phyloP scores from a whole-genome alignment of 2,797 vertebrate species.

The Malurus splendens region DNA sequence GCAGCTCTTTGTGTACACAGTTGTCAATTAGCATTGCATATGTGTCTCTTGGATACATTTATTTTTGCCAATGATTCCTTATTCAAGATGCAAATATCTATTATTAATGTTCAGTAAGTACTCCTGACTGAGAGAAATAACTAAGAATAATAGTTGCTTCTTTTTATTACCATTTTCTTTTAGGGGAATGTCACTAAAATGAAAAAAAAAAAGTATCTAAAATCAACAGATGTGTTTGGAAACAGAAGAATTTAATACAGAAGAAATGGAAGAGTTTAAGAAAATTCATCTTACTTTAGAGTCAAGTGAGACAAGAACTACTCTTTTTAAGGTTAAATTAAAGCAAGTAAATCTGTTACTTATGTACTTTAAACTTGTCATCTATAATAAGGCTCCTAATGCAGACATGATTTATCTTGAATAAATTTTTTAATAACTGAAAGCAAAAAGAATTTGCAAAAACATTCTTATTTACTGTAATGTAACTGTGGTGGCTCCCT shows the following conservation, averaged over 20 bases:
- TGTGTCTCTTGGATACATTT: conserved; percentile 48
- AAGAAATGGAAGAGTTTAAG: background rate
- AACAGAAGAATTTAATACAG: background rate
- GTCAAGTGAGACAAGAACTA: background rate
- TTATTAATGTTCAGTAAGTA: conserved; percentile 44
- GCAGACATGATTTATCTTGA: background rate
- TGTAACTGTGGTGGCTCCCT: background rate
- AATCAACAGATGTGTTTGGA: background rate
- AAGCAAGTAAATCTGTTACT: background rate
- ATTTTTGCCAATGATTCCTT: conserved; percentile 43
- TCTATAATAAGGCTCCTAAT: background rate
- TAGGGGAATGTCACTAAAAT: background rate
- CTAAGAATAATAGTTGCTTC: conserved; percentile 14
- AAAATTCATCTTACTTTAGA: background rate
- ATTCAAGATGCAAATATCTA: conserved; percentile 31
- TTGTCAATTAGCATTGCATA: conserved; percentile 62
- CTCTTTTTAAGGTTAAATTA: background rate
- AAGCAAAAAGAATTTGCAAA: background rate
- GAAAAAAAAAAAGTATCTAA: background rate
- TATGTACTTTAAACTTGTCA: background rate
- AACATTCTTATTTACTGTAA: background rate
- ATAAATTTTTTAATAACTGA: background rate
- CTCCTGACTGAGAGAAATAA: conserved; percentile 5
- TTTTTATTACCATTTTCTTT: background rate
- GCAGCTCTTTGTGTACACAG: conserved; percentile 48